Conservation (phyloP, 2,113 vertebrate species). For the Terrapene triunguis region DNA sequence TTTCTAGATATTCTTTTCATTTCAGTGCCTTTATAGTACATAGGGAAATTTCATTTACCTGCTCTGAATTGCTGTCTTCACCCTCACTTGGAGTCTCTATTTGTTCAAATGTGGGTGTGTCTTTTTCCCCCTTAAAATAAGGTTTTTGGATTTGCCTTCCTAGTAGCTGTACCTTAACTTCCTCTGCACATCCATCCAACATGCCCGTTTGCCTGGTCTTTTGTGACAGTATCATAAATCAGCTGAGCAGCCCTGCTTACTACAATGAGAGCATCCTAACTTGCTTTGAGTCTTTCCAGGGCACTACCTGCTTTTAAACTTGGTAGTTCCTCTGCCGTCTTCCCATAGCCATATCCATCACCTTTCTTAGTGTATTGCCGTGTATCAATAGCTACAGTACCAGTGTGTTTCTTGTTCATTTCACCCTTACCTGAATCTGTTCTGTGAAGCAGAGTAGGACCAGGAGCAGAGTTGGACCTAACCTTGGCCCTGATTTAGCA, state of each 20-base stretch:
- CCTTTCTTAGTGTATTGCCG: neutral
- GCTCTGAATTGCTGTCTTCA: neutral
- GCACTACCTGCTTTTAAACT: neutral
- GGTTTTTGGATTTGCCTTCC: neutral
- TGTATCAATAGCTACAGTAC: neutral
- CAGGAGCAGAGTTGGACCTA: neutral
- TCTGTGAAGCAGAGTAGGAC: neutral
- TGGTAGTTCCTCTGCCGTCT: neutral
- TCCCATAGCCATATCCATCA: neutral
- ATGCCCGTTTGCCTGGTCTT: neutral
- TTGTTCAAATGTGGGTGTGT: neutral
- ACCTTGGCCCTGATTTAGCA: rapidly evolving
- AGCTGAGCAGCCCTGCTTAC: neutral
- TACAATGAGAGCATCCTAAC: neutral
- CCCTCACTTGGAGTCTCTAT: neutral
- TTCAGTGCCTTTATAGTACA: neutral
- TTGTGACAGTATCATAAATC: neutral
- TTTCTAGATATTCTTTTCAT: neutral
- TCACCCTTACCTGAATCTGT: neutral
- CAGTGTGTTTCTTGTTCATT: neutral
- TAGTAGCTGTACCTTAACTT: neutral
- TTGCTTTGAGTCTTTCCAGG: neutral
- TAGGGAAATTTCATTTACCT: rapidly evolving
- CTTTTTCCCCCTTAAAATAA: neutral
- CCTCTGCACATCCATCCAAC: neutral